Evolutionary conservation across 1,140 invertebrate species (phyloP).

Genomic region (Andricus grossulariae): DNA sequence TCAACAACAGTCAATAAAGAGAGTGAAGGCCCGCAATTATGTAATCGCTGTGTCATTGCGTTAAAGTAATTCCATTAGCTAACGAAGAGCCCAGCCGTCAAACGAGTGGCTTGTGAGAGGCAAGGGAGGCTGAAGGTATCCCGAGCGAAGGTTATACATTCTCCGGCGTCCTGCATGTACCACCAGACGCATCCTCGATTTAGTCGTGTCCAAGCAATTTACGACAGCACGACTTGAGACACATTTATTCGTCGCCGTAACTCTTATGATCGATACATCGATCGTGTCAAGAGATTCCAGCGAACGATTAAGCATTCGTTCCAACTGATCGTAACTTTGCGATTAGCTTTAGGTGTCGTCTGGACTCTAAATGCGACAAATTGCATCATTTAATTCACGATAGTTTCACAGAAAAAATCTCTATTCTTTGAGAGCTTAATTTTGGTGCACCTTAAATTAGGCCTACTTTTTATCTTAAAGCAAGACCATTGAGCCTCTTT

Average conservation of each 20-base stretch:
- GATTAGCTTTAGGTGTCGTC: neutral
- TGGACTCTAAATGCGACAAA: too few species aligned
- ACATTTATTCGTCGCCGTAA: conserved; percentile 39
- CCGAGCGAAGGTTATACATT: conserved; percentile 53
- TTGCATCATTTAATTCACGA: too few species aligned
- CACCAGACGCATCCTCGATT: conserved; percentile 41
- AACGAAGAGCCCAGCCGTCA: conserved; percentile 55
- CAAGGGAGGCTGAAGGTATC: conserved; percentile 41
- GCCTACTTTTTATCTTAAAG: too few species aligned
- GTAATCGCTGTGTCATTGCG: conserved; percentile 75
- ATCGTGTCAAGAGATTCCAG: conserved; percentile 1
- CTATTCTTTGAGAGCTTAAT: too few species aligned
- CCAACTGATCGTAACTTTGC: neutral
- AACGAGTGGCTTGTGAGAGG: conserved; percentile 17
- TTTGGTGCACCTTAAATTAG: too few species aligned
- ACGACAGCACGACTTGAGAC: conserved; percentile 40
- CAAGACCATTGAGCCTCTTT: too few species aligned
- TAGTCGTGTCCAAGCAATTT: conserved; percentile 44
- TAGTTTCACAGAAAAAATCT: too few species aligned
- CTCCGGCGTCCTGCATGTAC: conserved; percentile 39
- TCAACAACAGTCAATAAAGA: conserved; percentile 48
- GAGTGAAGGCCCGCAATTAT: conserved; percentile 67
- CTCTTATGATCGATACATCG: conserved; percentile 50
- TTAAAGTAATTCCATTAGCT: conserved; percentile 75
- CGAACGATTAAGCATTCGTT: neutral